phyloP scores from a whole-genome alignment of 2,888 invertebrate genomes.

The Agrochola circellaris region DNA sequence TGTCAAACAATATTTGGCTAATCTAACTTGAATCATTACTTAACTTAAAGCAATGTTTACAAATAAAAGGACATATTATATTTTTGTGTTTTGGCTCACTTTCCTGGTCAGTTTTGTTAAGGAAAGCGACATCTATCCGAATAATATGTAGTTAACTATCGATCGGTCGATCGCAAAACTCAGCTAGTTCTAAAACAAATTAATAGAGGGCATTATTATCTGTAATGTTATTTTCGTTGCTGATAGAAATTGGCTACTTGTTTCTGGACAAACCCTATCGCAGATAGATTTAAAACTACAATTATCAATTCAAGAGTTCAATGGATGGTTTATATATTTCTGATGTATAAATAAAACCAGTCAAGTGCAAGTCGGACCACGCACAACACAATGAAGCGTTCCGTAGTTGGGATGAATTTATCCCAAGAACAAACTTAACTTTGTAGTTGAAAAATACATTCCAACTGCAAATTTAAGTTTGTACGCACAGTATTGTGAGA shows the following conservation, averaged over 20 bases:
- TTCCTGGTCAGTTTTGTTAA: not conserved
- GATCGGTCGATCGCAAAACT: not conserved
- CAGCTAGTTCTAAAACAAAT: not conserved
- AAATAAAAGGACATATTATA: not conserved
- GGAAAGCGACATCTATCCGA: conserved; percentile 36
- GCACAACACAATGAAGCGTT: too few relatives aligned
- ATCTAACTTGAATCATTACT: not conserved
- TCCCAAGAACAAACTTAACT: too few relatives aligned
- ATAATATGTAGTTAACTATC: not conserved
- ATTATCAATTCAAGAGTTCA: not conserved
- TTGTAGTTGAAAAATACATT: too few relatives aligned
- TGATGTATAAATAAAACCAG: too few relatives aligned
- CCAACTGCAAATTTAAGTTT: too few relatives aligned
- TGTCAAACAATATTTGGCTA: not conserved
- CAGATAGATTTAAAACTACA: too few relatives aligned
- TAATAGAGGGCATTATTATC: conserved; percentile 14
- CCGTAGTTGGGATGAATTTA: too few relatives aligned
- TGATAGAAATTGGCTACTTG: not conserved
- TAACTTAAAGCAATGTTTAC: not conserved
- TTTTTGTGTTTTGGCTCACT: not conserved
- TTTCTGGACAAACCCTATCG: not conserved
- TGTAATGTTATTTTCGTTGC: not conserved
- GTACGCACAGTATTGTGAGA: too few relatives aligned
- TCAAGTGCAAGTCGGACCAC: too few relatives aligned
- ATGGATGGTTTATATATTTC: too few relatives aligned